Evolutionary conservation across 1,140 invertebrate species (phyloP).

Genomic region (Saxidomus purpurata): DNA sequence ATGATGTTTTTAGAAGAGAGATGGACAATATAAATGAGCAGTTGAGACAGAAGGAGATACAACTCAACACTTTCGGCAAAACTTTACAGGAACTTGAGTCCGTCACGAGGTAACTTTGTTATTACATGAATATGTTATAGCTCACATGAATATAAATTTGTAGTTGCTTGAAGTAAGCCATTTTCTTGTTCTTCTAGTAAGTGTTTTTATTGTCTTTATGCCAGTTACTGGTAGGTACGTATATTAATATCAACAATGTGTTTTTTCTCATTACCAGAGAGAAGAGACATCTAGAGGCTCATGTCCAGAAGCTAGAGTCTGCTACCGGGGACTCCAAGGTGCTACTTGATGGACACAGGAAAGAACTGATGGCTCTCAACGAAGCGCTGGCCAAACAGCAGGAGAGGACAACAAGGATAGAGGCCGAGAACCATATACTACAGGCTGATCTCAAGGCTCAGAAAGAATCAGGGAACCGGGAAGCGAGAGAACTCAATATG

Average conservation of each 20-base stretch:
- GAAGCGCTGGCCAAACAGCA: slow-evolving; percentile 76
- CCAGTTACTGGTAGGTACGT: too few species aligned
- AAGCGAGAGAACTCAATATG: slow-evolving; percentile 76
- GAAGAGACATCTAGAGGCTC: slow-evolving; percentile 74
- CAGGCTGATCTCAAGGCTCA: slow-evolving; percentile 74
- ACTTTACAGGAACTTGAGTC: slow-evolving; percentile 80
- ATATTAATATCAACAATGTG: too few species aligned
- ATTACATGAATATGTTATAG: too few species aligned
- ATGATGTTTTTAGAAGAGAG: slow-evolving; percentile 73
- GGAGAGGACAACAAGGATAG: slow-evolving; percentile 74
- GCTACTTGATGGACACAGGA: slow-evolving; percentile 73
- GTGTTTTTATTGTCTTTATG: too few species aligned
- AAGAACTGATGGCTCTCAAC: slow-evolving; percentile 73
- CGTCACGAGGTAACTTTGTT: slow-evolving; percentile 69
- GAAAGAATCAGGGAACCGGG: slow-evolving; percentile 66
- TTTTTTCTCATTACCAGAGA: slow-evolving; percentile 72
- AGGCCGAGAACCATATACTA: slow-evolving; percentile 73
- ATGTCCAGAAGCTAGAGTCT: slow-evolving; percentile 67
- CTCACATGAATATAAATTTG: too few species aligned
- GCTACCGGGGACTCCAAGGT: slow-evolving; percentile 73
- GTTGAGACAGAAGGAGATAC: slow-evolving; percentile 78
- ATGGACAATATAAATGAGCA: slow-evolving; percentile 74
- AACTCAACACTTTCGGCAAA: slow-evolving; percentile 77
- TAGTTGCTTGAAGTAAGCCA: too few species aligned
- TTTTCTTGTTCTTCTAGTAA: too few species aligned